Evolutionary conservation across 2,113 vertebrate species (phyloP).

Genomic region (Hippocampus guttulatus): DNA sequence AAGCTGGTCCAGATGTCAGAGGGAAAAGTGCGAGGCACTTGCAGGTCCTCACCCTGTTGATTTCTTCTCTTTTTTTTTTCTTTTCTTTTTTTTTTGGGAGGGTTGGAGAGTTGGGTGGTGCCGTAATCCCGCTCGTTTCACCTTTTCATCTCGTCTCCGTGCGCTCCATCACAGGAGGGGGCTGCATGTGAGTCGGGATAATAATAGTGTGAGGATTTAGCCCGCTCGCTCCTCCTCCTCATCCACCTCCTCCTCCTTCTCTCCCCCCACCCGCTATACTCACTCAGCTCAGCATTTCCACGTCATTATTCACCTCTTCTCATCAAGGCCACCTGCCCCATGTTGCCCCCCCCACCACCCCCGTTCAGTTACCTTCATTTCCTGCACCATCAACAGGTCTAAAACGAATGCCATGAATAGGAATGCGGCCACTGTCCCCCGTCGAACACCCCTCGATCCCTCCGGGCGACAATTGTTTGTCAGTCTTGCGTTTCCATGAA

Average conservation of each 20-base stretch:
- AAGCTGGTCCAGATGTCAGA: conserved; percentile 57
- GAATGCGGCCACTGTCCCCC: background rate
- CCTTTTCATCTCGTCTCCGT: conserved; percentile 45
- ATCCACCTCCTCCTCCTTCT: conserved; percentile 6
- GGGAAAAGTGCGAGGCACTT: conserved; percentile 39
- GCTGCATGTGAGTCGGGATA: conserved; percentile 58
- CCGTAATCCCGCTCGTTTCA: conserved; percentile 54
- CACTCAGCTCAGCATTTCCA: conserved; percentile 45
- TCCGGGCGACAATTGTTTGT: too few relatives aligned
- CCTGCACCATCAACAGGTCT: conserved; percentile 33
- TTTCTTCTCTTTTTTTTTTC: conserved; percentile 12
- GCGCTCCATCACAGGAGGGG: conserved; percentile 59
- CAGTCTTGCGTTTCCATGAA: too few relatives aligned
- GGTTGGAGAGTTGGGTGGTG: conserved; percentile 31
- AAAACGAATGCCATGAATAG: conserved; percentile 14
- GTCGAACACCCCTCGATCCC: too few relatives aligned
- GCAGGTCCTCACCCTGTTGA: conserved; percentile 69
- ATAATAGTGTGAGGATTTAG: conserved; percentile 64
- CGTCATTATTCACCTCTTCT: conserved; percentile 40
- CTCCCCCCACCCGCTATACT: conserved; percentile 22
- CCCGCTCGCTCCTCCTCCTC: conserved; percentile 44
- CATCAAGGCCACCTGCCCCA: conserved; percentile 27
- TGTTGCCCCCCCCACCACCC: conserved; percentile 3
- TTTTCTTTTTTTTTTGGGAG: background rate
- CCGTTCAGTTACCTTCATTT: conserved; percentile 19